Evolutionary conservation across 2,888 invertebrate genomes (phyloP).

Genomic region (Campoplex capitator): DNA sequence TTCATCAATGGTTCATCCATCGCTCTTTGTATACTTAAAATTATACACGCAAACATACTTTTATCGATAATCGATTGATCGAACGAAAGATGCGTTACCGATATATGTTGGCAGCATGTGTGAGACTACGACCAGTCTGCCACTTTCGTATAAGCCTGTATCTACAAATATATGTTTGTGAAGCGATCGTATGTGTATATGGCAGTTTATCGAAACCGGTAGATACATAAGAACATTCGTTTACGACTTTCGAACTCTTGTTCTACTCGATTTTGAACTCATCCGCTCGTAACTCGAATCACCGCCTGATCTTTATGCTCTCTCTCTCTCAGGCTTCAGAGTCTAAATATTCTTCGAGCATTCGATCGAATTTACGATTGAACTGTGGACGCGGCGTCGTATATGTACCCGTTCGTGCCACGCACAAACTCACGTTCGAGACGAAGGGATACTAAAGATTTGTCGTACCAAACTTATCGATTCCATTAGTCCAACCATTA

Average conservation of each 20-base stretch:
- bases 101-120: conserved; percentile 18
- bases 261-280: conserved; percentile 67
- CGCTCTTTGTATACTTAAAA: conserved; percentile 18
- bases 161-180: not conserved
- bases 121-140: conserved; percentile 29
- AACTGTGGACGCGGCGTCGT: conserved; percentile 10
- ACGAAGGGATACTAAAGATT: conserved; percentile 72
- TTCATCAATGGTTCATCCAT: conserved; percentile 22
- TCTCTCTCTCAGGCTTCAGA: conserved; percentile 1
- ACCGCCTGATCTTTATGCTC: conserved; percentile 65
- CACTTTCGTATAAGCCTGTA: conserved; percentile 29
- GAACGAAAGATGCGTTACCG: conserved; percentile 24
- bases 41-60: conserved; percentile 26
- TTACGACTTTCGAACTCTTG: conserved; percentile 68
- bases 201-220: conserved; percentile 60
- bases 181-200: conserved; percentile 12
- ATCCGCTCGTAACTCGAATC: conserved; percentile 68
- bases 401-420: conserved; percentile 63
- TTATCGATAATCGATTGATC: conserved; percentile 46
- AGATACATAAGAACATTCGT: conserved; percentile 65
- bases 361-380: conserved; percentile 74
- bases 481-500: conserved; percentile 80
- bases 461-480: conserved; percentile 79
- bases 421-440: conserved; percentile 4
- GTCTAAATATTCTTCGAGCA: conserved; percentile 46